A percentile compares a stretch with the other conserved stretches of the same genome.
phyloP scores from a whole-genome alignment of 2,113 vertebrate species.

The Scartelaos histophorus region DNA sequence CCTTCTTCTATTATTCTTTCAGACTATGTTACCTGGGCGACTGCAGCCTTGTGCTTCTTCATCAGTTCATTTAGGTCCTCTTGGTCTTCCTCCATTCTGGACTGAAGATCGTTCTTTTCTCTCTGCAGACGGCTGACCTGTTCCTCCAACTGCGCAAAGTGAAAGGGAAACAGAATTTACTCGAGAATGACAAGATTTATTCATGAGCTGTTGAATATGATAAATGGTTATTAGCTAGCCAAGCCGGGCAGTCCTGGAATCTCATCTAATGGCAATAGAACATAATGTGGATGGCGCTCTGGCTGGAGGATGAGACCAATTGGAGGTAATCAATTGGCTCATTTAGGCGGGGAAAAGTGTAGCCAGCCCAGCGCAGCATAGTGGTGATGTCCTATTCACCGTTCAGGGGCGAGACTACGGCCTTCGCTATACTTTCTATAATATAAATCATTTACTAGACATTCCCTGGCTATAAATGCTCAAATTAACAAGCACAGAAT shows the following conservation, averaged over 20 bases:
- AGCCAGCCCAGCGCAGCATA: slow-evolving; percentile 54
- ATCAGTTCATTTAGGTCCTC: slow-evolving; percentile 98
- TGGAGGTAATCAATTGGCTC: slow-evolving; percentile 75
- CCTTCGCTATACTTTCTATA: slow-evolving; percentile 53
- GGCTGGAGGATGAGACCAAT: slow-evolving; percentile 66
- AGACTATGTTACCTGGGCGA: slow-evolving; percentile 85
- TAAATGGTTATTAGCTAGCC: slow-evolving; percentile 67
- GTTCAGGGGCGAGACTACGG: slow-evolving; percentile 23
- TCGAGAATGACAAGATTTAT: slow-evolving; percentile 52
- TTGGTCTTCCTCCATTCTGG: slow-evolving; percentile 95
- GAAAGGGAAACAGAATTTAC: slow-evolving; percentile 27
- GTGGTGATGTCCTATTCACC: slow-evolving; percentile 64
- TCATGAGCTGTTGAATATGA: slow-evolving; percentile 69
- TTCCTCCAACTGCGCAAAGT: slow-evolving; percentile 87
- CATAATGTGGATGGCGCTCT: slow-evolving; percentile 56
- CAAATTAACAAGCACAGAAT: slow-evolving; percentile 67
- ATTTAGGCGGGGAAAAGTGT: slow-evolving; percentile 61
- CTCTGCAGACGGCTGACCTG: slow-evolving; percentile 94
- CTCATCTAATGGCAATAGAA: slow-evolving; percentile 64
- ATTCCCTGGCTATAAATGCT: slow-evolving; percentile 61
- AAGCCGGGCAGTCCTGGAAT: slow-evolving; percentile 53
- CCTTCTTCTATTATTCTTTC: background rate
- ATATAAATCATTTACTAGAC: slow-evolving; percentile 64
- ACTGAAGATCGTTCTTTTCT: slow-evolving; percentile 96
- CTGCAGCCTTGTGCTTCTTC: slow-evolving; percentile 97